Conservation (phyloP, 2,113 vertebrate genomes). For the Probosciger aterrimus region DNA sequence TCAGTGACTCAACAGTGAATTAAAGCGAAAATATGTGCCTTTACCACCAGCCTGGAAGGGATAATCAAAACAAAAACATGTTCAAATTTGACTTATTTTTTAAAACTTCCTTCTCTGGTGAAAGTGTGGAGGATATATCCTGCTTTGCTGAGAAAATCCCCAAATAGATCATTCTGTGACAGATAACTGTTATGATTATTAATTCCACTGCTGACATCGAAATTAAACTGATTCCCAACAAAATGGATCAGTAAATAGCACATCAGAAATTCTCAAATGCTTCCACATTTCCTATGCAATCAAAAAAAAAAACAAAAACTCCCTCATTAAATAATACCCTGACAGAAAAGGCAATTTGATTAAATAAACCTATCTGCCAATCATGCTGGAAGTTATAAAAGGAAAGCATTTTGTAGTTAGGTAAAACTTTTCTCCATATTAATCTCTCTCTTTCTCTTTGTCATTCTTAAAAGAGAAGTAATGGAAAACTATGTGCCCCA, state of each 20-base stretch:
- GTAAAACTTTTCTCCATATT: slow-evolving; percentile 18
- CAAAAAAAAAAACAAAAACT: slow-evolving; percentile 1
- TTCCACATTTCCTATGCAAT: slow-evolving; percentile 43
- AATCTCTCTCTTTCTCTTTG: neutral
- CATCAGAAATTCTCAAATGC: slow-evolving; percentile 45
- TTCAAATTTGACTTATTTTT: slow-evolving; percentile 11
- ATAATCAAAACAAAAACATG: slow-evolving; percentile 8
- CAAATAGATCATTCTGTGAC: slow-evolving; percentile 31
- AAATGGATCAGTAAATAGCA: slow-evolving; percentile 58
- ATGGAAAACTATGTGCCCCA: neutral
- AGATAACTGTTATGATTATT: slow-evolving; percentile 49
- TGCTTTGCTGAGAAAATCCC: slow-evolving; percentile 27
- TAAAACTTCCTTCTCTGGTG: neutral
- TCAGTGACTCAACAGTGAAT: neutral
- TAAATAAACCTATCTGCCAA: slow-evolving; percentile 51
- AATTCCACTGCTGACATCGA: slow-evolving; percentile 51
- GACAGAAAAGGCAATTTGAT: slow-evolving; percentile 52
- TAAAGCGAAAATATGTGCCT: neutral
- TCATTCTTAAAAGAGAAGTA: neutral
- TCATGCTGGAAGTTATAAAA: slow-evolving; percentile 32
- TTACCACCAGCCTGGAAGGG: neutral
- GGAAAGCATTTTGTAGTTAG: slow-evolving; percentile 6
- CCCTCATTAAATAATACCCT: slow-evolving; percentile 54
- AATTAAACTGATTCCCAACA: slow-evolving; percentile 60
- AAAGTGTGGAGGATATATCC: neutral